Percentiles rank a stretch among this genome's conserved stretches.
These are phyloP conservation scores for Zapornia atra DNA, from an alignment of 2,113 vertebrate genomes.

Conservation along the genomic window DNA sequence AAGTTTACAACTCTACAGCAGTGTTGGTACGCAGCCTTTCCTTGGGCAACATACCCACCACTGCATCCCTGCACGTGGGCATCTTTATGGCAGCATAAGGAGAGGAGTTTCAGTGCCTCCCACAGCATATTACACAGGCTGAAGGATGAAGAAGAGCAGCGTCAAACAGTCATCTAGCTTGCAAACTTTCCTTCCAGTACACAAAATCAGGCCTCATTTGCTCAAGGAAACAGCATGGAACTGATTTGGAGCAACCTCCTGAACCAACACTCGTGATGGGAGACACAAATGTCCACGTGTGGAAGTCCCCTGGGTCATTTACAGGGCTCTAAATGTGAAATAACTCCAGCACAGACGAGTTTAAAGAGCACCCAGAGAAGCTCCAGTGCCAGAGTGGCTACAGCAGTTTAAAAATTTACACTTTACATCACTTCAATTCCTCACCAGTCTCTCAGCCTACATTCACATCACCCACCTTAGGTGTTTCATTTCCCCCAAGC, in stretches of 20 bases:
- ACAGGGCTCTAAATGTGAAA: background rate
- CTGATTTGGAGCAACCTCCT: background rate
- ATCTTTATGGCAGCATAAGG: background rate
- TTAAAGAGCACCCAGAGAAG: background rate
- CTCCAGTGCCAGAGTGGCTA: background rate
- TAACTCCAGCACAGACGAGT: background rate
- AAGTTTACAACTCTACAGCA: background rate
- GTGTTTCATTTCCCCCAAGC: background rate
- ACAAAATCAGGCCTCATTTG: background rate
- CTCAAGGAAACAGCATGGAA: accelerated
- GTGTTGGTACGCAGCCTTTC: accelerated
- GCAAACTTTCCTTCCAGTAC: background rate
- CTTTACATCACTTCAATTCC: background rate
- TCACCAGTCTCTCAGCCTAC: background rate
- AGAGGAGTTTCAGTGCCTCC: background rate
- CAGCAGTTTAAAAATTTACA: background rate
- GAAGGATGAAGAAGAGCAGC: background rate
- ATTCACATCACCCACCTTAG: background rate
- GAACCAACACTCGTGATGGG: background rate
- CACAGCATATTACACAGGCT: background rate
- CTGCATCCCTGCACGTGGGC: background rate
- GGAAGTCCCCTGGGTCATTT: background rate
- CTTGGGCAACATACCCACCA: background rate
- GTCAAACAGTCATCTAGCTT: background rate
- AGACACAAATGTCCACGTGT: background rate